Conservation (phyloP, 2,113 vertebrate species). For the Rhizomys pruinosus region DNA sequence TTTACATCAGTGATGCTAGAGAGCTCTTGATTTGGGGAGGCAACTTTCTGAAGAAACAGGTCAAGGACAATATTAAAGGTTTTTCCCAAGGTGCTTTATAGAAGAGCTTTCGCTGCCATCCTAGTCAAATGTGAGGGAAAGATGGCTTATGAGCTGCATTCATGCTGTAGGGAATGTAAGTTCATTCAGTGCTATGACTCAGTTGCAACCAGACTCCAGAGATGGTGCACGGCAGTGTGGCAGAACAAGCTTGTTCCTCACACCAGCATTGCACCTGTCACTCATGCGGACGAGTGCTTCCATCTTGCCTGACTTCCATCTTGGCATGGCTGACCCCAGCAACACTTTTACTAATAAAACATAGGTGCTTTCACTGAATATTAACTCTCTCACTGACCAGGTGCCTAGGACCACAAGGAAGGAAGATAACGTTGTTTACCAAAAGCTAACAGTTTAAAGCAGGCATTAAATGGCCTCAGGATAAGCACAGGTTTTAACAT, state of each 20-base stretch:
- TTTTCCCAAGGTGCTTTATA: neutral
- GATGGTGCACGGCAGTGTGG: neutral
- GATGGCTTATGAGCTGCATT: neutral
- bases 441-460: neutral
- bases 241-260: neutral
- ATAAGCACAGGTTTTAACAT: neutral
- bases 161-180: neutral
- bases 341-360: neutral
- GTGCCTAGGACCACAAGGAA: neutral
- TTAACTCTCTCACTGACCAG: neutral
- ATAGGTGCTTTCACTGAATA: neutral
- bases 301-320: neutral
- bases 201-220: neutral
- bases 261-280: neutral
- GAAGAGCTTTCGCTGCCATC: neutral
- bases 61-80: constrained; percentile 27
- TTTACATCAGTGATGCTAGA: constrained; percentile 29
- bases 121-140: neutral
- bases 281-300: neutral
- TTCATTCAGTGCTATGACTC: neutral
- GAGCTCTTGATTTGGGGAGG: constrained; percentile 29
- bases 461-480: neutral
- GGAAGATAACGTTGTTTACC: neutral
- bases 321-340: neutral
- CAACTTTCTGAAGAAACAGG: neutral